Conservation (phyloP, 2,888 invertebrate species). For the Rotaria macrura region DNA sequence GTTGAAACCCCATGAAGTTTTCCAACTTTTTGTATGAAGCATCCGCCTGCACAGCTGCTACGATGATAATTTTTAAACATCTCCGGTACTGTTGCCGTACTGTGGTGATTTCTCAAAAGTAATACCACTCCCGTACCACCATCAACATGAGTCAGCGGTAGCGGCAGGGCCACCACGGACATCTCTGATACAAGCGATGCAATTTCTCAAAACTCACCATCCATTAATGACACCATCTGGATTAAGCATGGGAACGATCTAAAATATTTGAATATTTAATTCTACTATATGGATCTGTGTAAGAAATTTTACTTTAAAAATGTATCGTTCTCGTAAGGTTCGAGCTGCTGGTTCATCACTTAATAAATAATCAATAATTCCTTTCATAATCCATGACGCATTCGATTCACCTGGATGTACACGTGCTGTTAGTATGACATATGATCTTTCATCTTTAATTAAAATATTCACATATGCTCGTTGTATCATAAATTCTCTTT, state of each 20-base stretch:
- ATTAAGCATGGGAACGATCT: conserved; percentile 77
- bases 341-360: conserved; percentile 51
- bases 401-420: conserved; percentile 81
- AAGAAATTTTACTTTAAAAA: conserved; percentile 43
- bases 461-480: background rate
- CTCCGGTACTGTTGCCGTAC: no score
- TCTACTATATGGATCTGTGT: no score
- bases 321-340: conserved; percentile 60
- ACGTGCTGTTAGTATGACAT: conserved; percentile 63
- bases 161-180: no score
- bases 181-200: no score
- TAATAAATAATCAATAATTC: conserved; percentile 60
- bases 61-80: no score
- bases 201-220: conserved; percentile 55
- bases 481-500: background rate
- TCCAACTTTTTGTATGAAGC: no score
- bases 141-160: no score
- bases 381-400: conserved; percentile 77
- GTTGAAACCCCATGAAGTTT: no score
- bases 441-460: conserved; percentile 40
- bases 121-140: no score
- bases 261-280: conserved; percentile 44
- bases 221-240: conserved; percentile 77
- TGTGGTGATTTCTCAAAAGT: no score
- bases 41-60: no score